A percentile compares a stretch with the other conserved stretches of the same genome.
Conservation (phyloP, 2,888 invertebrate genomes). For the Lumbricus terrestris region DNA sequence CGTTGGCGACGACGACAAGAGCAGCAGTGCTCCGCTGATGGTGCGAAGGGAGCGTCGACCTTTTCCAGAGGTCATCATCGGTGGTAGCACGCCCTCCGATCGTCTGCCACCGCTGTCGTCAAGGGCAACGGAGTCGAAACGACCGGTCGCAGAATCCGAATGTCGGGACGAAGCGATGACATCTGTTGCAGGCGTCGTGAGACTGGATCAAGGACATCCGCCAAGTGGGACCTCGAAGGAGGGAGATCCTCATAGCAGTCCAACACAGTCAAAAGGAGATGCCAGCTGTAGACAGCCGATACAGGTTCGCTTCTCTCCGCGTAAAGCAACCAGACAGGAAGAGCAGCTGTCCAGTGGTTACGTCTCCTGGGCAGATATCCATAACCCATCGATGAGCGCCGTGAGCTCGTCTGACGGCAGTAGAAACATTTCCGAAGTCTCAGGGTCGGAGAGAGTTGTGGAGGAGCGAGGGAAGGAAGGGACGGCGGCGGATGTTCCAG, state of each 20-base stretch:
- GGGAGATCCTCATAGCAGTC: not conserved
- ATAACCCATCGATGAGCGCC: not conserved
- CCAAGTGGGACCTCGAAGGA: not conserved
- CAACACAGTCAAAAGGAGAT: not conserved
- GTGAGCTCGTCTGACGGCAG: not conserved
- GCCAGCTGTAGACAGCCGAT: not conserved
- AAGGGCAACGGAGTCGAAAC: not conserved
- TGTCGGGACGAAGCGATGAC: not conserved
- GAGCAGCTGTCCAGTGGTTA: not conserved
- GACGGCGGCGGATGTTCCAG: no score
- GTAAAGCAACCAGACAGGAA: not conserved
- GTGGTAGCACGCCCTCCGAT: not conserved
- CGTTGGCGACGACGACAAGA: not conserved
- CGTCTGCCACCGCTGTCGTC: not conserved
- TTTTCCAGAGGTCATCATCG: not conserved
- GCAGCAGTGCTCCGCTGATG: not conserved
- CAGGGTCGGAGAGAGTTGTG: not conserved
- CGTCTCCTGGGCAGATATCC: not conserved
- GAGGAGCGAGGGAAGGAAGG: not conserved
- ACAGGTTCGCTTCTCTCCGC: not conserved
- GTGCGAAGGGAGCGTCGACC: not conserved
- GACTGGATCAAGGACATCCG: not conserved
- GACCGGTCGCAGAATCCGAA: not conserved
- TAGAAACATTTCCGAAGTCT: not conserved
- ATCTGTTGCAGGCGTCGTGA: not conserved